Base-by-base conservation (phyloP, 1,140 invertebrate genomes). In the Saxidomus purpurata region DNA sequence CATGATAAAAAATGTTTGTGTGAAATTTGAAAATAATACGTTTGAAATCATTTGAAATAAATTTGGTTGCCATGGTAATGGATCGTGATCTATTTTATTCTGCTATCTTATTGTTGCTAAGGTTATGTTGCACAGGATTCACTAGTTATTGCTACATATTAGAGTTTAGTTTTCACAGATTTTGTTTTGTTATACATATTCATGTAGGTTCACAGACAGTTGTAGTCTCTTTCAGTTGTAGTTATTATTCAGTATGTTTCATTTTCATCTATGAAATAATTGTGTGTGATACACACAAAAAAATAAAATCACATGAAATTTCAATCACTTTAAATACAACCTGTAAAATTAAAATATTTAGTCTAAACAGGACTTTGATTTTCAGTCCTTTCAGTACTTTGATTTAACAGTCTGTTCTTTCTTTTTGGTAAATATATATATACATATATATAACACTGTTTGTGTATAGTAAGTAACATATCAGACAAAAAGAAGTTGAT, bases 81-180 rank as follows among this genome's bases (percentile, higher is more conserved):
- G 22, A 25, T 36, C 4, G 19, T 36, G 47, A 71, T 71, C 67
- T 76, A 36, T 79, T 49, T 55, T 79, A n/a, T 79, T 79, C 76
- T 59, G 47, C 76, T 17, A 55, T 79, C 76, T 79, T n/a, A 49
- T 79, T 36, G 76, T 79, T 79, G 76, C 76, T 79, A 79, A 55
- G 76, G 76, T 79, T 79, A 79, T 79, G 47, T 79, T 79, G 76
- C 76, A 79, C 76, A 52, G 6, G 31, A 19, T 52, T 52, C 47
- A 55, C 47, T 79, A 79, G 76, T 79, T 79, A n/a, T 31, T 19
- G 49, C 76, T 79, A 31, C 28, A 25, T 28, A 19, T 25, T 43
- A 43, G 38, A 55, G 19, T 31, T 79, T 52, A 52, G 43, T 52
- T 34, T n/a, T 55, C 47, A 79, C 76, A 52, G 47, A 52, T 11